Conservation (phyloP, 1,140 invertebrate species). For the Drosophila rhopaloa region DNA sequence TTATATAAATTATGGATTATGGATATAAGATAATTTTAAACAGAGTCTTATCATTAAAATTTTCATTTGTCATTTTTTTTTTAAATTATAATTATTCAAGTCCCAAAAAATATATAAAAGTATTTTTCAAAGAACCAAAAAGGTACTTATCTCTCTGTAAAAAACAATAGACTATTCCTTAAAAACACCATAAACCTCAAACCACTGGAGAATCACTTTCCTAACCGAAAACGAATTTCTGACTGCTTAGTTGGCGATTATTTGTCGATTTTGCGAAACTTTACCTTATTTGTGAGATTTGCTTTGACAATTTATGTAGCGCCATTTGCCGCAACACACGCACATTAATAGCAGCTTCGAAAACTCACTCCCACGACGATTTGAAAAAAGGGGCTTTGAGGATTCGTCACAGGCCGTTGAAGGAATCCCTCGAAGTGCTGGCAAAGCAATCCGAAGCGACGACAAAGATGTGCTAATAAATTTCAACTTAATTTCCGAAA, state of each 20-base stretch:
- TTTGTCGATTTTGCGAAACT: constrained; percentile 30
- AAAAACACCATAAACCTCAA: neutral
- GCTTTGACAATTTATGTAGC: constrained; percentile 40
- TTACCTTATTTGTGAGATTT: constrained; percentile 47
- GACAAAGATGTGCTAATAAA: constrained; percentile 82
- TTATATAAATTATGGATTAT: too few species aligned
- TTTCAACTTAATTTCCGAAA: constrained; percentile 82
- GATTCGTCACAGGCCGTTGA: constrained; percentile 51
- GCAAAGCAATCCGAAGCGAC: constrained; percentile 74
- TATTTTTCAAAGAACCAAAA: too few species aligned
- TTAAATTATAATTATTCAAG: too few species aligned
- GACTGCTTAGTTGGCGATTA: constrained; percentile 23
- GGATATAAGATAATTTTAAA: too few species aligned
- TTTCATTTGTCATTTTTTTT: too few species aligned
- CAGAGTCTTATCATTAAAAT: too few species aligned
- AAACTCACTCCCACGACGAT: constrained; percentile 6
- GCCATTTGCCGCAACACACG: constrained; percentile 44
- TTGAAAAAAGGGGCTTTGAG: constrained; percentile 46
- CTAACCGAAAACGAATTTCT: neutral
- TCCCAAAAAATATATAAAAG: too few species aligned
- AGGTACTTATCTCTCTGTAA: neutral
- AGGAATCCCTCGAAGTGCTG: constrained; percentile 45
- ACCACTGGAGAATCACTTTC: neutral
- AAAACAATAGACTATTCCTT: neutral
- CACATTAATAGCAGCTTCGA: constrained; percentile 44